Percentiles rank a stretch among this genome's conserved stretches.
phyloP scores from a whole-genome alignment of 2,888 invertebrate species.

The Gandaritis pyraliata region DNA sequence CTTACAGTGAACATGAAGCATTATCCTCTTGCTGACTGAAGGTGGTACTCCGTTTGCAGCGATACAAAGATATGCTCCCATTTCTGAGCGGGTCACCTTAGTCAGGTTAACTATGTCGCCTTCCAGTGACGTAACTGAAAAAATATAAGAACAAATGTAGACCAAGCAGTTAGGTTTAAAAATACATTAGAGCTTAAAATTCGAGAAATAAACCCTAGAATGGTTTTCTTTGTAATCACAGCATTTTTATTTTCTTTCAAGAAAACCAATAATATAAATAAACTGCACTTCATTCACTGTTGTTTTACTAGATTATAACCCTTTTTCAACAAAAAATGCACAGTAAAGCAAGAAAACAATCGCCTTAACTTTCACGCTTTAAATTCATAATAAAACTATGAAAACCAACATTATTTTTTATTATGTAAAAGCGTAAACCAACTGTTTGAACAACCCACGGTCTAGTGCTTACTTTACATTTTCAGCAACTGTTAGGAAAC shows the following conservation, averaged over 20 bases:
- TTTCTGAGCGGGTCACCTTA: slow-evolving; percentile 94
- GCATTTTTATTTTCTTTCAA: neutral
- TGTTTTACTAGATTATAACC: slow-evolving; percentile 12
- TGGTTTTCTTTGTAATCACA: too few relatives aligned
- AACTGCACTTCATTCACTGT: slow-evolving; percentile 8
- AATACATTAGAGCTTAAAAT: too few relatives aligned
- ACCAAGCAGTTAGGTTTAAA: too few relatives aligned
- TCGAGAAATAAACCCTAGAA: too few relatives aligned
- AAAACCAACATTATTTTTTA: slow-evolving; percentile 38
- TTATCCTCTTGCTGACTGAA: slow-evolving; percentile 94
- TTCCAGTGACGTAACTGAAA: slow-evolving; percentile 87
- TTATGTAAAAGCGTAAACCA: slow-evolving; percentile 50
- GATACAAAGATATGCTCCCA: slow-evolving; percentile 95
- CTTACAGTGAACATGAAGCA: slow-evolving; percentile 96
- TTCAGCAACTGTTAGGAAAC: slow-evolving; percentile 73
- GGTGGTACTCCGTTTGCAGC: slow-evolving; percentile 95
- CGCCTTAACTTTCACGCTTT: slow-evolving; percentile 25
- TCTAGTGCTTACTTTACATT: slow-evolving; percentile 81
- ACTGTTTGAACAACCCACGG: slow-evolving; percentile 60
- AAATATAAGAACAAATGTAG: slow-evolving; percentile 33
- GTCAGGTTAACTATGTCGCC: slow-evolving; percentile 92
- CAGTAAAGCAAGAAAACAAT: slow-evolving; percentile 26
- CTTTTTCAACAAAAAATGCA: slow-evolving; percentile 14
- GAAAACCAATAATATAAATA: slow-evolving; percentile 1
- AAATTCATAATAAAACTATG: slow-evolving; percentile 26